Conservation (phyloP, 2,797 vertebrate species). For the Naso thynnoides region DNA sequence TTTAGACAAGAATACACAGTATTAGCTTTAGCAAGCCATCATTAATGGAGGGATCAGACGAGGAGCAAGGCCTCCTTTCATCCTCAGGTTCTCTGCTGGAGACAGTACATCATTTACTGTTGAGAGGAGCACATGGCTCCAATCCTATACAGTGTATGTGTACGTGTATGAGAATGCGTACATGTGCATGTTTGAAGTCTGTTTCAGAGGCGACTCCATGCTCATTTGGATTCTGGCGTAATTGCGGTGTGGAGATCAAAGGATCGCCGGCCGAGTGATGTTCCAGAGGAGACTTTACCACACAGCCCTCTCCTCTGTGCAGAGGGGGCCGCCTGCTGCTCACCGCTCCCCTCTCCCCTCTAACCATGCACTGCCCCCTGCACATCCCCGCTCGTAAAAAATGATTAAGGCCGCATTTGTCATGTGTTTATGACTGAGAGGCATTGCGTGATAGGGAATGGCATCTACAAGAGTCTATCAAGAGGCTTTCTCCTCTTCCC, state of each 20-base stretch:
- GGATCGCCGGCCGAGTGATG: conserved; percentile 94
- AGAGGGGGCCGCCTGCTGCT: conserved; percentile 88
- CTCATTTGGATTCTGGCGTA: conserved; percentile 94
- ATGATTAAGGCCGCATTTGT: conserved; percentile 99
- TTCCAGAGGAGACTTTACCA: conserved; percentile 96
- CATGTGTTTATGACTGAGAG: conserved; percentile 98
- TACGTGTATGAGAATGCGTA: conserved; percentile 82
- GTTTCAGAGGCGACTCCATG: conserved; percentile 85
- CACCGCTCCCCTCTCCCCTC: conserved; percentile 94
- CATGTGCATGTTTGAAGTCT: conserved; percentile 87
- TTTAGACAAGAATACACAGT: conserved; percentile 80
- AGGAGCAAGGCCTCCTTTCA: conserved; percentile 82
- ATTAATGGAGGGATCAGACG: conserved; percentile 85
- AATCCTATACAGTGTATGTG: conserved; percentile 78
- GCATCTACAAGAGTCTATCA: conserved; percentile 91
- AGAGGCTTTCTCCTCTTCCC: conserved; percentile 87
- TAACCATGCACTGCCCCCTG: conserved; percentile 95
- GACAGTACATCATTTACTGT: conserved; percentile 84
- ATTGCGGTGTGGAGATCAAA: conserved; percentile 99
- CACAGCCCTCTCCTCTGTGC: conserved; percentile 93
- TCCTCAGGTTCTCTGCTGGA: conserved; percentile 83
- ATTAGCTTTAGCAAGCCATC: conserved; percentile 80
- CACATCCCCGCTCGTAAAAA: conserved; percentile 99
- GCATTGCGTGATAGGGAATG: conserved; percentile 95
- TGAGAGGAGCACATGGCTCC: conserved; percentile 83